These are phyloP conservation scores for Laticauda colubrina DNA, from an alignment of 2,113 vertebrate species.

Conservation along the genomic window DNA sequence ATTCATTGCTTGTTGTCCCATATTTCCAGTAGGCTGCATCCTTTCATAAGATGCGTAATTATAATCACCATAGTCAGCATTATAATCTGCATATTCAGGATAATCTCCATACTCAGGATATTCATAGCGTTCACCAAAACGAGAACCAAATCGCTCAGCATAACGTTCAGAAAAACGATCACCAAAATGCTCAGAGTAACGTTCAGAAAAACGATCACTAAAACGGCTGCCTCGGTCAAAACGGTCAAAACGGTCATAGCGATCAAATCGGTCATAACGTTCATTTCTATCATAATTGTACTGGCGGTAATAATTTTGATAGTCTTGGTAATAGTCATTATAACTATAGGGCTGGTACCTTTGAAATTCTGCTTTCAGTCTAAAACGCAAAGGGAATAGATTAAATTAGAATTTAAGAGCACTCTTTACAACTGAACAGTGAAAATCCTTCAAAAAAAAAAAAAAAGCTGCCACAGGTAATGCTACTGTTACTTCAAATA, in stretches of 20 bases:
- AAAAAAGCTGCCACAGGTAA: background rate
- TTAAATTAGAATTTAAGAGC: background rate
- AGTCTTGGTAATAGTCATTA: constrained; percentile 75
- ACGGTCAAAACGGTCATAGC: constrained; percentile 15
- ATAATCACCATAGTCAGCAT: constrained; percentile 47
- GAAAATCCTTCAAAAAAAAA: background rate
- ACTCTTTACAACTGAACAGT: background rate
- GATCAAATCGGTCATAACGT: constrained; percentile 24
- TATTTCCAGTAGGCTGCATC: constrained; percentile 50
- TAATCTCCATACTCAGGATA: constrained; percentile 28
- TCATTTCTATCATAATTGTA: constrained; percentile 70
- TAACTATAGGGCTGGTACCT: constrained; percentile 71
- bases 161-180: constrained; percentile 28
- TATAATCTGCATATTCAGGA: constrained; percentile 28
- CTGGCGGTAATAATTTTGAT: constrained; percentile 75
- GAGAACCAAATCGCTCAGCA: constrained; percentile 19
- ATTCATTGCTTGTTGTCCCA: constrained; percentile 56
- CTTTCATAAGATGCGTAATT: constrained; percentile 53
- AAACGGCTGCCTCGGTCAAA: constrained; percentile 24
- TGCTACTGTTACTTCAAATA: background rate
- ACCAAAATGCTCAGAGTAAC: constrained; percentile 21
- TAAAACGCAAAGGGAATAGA: constrained; percentile 59
- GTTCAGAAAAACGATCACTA: constrained; percentile 25
- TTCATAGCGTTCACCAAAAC: constrained; percentile 29
- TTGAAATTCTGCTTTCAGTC: constrained; percentile 77